Conservation (phyloP, 2,113 vertebrate genomes). For the Menura novaehollandiae region DNA sequence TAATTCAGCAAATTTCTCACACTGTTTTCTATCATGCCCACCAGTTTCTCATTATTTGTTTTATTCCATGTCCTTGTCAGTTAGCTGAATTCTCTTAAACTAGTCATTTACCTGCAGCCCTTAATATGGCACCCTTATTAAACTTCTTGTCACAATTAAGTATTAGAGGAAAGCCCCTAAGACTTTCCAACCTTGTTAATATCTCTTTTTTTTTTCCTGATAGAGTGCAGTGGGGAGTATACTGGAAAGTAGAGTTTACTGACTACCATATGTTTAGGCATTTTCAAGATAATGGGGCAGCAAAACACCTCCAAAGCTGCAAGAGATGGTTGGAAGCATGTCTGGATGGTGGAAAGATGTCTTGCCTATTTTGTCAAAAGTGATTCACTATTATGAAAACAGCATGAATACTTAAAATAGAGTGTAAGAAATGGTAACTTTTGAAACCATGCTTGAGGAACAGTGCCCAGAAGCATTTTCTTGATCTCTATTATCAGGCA, state of each 20-base stretch:
- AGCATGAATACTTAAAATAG: not conserved
- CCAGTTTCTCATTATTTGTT: not conserved
- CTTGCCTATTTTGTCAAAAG: not conserved
- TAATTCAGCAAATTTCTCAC: not conserved
- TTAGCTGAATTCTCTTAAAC: not conserved
- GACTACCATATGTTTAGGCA: not conserved
- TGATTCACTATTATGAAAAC: not conserved
- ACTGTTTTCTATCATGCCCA: not conserved
- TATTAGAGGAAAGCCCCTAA: not conserved
- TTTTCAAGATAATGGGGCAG: not conserved
- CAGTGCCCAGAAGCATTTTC: not conserved
- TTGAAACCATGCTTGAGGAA: not conserved
- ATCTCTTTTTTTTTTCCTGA: not conserved
- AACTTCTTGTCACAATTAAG: not conserved
- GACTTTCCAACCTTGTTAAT: not conserved
- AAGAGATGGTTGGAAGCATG: not conserved
- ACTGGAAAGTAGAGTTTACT: not conserved
- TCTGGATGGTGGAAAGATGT: not conserved
- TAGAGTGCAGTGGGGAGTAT: not conserved
- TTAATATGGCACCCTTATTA: not conserved
- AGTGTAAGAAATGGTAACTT: not conserved
- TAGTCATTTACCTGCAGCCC: not conserved
- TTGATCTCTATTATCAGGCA: not conserved
- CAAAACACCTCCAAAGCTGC: not conserved
- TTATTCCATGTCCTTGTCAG: not conserved